Base-by-base conservation (phyloP, 1,140 invertebrate species). In the Anastrepha obliqua region DNA sequence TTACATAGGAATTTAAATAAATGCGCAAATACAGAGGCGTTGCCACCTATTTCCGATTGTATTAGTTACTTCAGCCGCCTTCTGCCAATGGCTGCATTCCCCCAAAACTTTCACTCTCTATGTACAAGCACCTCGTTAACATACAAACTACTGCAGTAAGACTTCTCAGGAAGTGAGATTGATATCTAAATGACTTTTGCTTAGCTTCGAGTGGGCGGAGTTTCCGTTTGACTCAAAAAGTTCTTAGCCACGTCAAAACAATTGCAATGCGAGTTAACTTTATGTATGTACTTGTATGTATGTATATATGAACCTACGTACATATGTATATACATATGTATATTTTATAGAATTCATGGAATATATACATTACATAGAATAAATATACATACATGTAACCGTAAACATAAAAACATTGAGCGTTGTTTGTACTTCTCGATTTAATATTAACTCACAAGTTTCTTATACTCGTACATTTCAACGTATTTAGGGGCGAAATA, bases 101-200 rank as follows among this genome's bases (percentile, higher is more conserved):
- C 17, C 47, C 1, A 8, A n/a, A n/a, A 55, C 15, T 58, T 81
- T 81, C 47, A 81, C 47, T 58, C 74, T 20, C 17, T 55, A 29
- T 29, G 29, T 29, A 13, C 74, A 1, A 51, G 9, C 7, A 20
- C 17, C 9, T 17, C 42, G 39, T 29, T 67, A 39, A 20, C 20
- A 20, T 29, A 74, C 29, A 55, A 7, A 17, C 47, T 11, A 55
- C 42, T 81, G 74, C 74, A 81, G 74, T 58, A 20, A n/a, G 51
- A 20, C 11, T 81, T 81, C 47, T 13, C 74, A 81, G 74, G 74
- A 81, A 81, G 74, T 55, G 47, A n/a, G 74, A 81, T 81, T 51
- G 7, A 81, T 81, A 81, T 81, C 74, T 81, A 81, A 81, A 81
- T 81, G 44, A 42, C 47, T 81, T 81, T 81, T 81, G 74, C 47